Evolutionary conservation across 2,113 vertebrate species (phyloP).

Genomic region (Datnioides undecimradiatus): DNA sequence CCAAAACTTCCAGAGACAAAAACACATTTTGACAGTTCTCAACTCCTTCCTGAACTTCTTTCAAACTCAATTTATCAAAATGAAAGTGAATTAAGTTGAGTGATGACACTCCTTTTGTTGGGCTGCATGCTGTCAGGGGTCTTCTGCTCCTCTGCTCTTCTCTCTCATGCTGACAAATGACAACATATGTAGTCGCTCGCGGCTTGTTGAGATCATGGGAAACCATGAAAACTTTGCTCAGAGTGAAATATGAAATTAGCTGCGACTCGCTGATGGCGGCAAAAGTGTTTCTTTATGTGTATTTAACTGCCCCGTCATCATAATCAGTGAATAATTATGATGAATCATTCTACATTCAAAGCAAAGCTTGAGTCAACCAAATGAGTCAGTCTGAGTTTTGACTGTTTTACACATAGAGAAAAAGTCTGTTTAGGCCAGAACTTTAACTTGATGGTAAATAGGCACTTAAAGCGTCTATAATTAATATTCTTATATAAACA

Average conservation of each 20-base stretch:
- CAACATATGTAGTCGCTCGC: neutral
- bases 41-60: too few species aligned
- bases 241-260: constrained; percentile 23
- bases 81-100: constrained; percentile 16
- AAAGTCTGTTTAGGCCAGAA: too few species aligned
- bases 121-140: neutral
- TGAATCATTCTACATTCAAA: neutral
- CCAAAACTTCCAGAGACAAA: neutral
- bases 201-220: neutral
- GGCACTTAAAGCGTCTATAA: too few species aligned
- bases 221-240: constrained; percentile 6
- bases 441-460: too few species aligned
- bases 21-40: constrained; percentile 9
- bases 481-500: too few species aligned
- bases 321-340: neutral
- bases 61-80: constrained; percentile 22
- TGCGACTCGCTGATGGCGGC: neutral
- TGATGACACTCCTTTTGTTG: neutral
- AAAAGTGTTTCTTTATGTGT: neutral
- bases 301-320: neutral
- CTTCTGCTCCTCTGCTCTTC: neutral
- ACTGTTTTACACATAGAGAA: too few species aligned
- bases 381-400: too few species aligned
- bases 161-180: neutral
- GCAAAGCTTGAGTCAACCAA: too few species aligned